Base-by-base conservation (phyloP, 2,888 invertebrate genomes). In the Chrysodeixis includens region DNA sequence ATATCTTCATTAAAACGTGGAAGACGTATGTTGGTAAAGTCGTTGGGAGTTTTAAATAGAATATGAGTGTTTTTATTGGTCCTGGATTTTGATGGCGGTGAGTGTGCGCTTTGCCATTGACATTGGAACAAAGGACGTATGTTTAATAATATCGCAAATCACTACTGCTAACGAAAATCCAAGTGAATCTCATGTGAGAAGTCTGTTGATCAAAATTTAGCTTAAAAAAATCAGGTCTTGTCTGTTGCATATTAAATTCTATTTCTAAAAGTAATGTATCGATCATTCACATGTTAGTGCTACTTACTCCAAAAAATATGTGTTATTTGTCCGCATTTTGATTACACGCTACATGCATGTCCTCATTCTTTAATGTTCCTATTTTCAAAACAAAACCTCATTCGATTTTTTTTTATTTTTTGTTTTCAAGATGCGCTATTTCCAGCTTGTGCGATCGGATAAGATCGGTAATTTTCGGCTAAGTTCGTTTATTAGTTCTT, bases 241-340 rank as follows among this genome's bases (percentile, higher is more conserved):
- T 3, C 8, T 18, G 18, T 16, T 6, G 46, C 16, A 46, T 18
- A 18, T 5, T 49, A 8, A 18, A 10, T 20, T 7, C 4, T 20
- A 20, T 20, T 20, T 18, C 9, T 9, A 20, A 9, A 49, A 20
- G 2, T 16, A 16, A 46, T 16, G 46, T 7, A 46, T 16, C 18
- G 18, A 46, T 46, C 46, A 18, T 18, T 7, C 16, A 18, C 16
- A 16, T 49, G 20, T 49, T 10, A 49, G 4, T 49, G 46, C 46
- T 49, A 12, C 20, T 18, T 49, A 20, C 10, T 18, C 3, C 46
- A 49, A 9, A 22, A 32, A 40, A 22, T 46, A 18, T 58, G 54
- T 44, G 26, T 51, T 51, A 22, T 58, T 63, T n/a, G 56, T 18
- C 18, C 60, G 26, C 46, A 55, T 55, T 64, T 44, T 63, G 62